These are phyloP conservation scores for Eolophus roseicapilla DNA, from an alignment of 2,113 vertebrate genomes.

Conservation along the genomic window DNA sequence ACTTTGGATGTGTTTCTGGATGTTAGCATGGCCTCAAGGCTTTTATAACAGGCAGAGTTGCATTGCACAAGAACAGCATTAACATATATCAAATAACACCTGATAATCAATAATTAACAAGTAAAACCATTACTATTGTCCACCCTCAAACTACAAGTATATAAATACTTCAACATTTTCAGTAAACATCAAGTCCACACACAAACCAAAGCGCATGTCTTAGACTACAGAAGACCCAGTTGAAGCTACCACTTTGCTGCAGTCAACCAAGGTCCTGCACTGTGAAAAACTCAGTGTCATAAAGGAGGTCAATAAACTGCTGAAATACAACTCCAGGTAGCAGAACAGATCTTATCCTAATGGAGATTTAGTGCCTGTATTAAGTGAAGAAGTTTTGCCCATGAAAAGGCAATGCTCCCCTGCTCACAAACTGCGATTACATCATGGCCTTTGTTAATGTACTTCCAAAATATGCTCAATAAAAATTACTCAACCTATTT, in stretches of 20 bases:
- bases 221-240: not conserved
- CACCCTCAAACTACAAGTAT: not conserved
- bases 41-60: not conserved
- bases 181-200: not conserved
- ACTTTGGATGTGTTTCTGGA: not conserved
- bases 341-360: not conserved
- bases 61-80: not conserved
- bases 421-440: not conserved
- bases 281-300: not conserved
- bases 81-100: not conserved
- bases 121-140: not conserved
- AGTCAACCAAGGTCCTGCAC: not conserved
- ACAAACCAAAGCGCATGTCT: not conserved
- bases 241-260: not conserved
- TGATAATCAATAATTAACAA: not conserved
- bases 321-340: not conserved
- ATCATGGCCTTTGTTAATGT: not conserved
- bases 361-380: not conserved
- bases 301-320: not conserved
- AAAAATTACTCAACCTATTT: not conserved
- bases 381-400: not conserved
- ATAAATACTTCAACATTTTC: not conserved
- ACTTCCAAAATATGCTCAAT: not conserved
- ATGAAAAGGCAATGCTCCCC: not conserved
- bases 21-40: not conserved